Base-by-base conservation (phyloP, 92 coral and sea anemone genomes). In the Epizoanthus illoricatus region DNA sequence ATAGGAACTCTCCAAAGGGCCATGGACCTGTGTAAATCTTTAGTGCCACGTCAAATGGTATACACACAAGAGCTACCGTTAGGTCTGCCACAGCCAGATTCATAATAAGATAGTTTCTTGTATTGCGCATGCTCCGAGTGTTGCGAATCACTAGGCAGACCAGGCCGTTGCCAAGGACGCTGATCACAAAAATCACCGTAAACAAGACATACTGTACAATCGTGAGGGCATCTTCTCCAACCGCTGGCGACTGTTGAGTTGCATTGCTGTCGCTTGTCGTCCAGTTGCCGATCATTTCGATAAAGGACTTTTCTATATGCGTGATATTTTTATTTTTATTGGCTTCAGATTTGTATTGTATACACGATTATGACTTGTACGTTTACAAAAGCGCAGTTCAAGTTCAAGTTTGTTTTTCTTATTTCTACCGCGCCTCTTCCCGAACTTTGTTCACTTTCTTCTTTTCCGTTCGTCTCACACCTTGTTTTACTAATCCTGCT, bases 51-150 rank as follows among this genome's bases (percentile, higher is more conserved):
- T 93, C 97, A 74, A 93, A 93, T 40, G 97, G 94, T 43, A 93
- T 93, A 63, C 97, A 93, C 60, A 93, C 88, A 80, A 93, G 75
- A 0, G 97, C 97, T 36, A 93, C 97, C 67, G 93, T 93, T 63
- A 93, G 80, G 24, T 93, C 97, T 0, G 97, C 93, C 18, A 93
- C 75, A 20, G 97, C 97, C 64, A 93, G 91, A 69, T 93, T 93
- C 76, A 93, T 88, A 5, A 93, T 90, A 15, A 93, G 84, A 79
- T 86, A 93, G 79, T 93, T 93, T 10, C 97, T 89, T 4, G 97
- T 91, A 45, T 89, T 93, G 55, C 97, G 91, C 97, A 93, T 93
- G 82, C 90, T 92, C 16, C 90, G 92, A 20, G 97, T 93, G 66
- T 90, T 92, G 65, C 78, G 71, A 80, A 93, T 93, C 19, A 93